Evolutionary conservation across 2,113 vertebrate species (phyloP).

Genomic region (Oceanodroma tethys): DNA sequence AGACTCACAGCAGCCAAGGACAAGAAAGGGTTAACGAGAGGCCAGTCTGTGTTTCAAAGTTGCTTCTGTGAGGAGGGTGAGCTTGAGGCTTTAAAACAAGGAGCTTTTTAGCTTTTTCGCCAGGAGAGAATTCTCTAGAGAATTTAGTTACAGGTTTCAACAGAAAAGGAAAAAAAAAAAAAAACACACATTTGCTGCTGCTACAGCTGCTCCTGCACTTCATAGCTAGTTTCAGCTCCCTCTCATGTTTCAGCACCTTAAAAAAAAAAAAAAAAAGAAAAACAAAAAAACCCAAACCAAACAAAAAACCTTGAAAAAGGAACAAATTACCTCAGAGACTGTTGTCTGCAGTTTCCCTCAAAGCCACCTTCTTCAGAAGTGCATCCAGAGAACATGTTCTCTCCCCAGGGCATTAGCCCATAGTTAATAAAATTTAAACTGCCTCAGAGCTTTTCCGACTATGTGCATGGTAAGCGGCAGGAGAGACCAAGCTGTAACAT

Average conservation of each 20-base stretch:
- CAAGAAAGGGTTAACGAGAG: neutral
- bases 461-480: neutral
- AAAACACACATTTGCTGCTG: neutral
- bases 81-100: neutral
- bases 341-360: neutral
- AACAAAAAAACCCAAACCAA: too few relatives aligned
- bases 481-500: neutral
- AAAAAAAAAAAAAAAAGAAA: neutral
- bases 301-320: neutral
- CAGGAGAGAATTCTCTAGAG: neutral
- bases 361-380: neutral
- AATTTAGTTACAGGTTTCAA: slow-evolving; percentile 10
- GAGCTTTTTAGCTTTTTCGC: neutral
- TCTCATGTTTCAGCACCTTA: neutral
- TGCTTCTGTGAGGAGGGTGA: neutral
- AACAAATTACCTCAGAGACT: neutral
- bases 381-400: neutral
- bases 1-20: neutral
- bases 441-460: neutral
- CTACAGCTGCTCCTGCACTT: neutral
- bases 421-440: neutral
- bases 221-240: neutral
- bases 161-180: rapidly evolving
- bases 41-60: neutral
- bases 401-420: neutral